These are phyloP conservation scores for Lochmaea capreae DNA, from an alignment of 2,888 invertebrate species.

Conservation along the genomic window DNA sequence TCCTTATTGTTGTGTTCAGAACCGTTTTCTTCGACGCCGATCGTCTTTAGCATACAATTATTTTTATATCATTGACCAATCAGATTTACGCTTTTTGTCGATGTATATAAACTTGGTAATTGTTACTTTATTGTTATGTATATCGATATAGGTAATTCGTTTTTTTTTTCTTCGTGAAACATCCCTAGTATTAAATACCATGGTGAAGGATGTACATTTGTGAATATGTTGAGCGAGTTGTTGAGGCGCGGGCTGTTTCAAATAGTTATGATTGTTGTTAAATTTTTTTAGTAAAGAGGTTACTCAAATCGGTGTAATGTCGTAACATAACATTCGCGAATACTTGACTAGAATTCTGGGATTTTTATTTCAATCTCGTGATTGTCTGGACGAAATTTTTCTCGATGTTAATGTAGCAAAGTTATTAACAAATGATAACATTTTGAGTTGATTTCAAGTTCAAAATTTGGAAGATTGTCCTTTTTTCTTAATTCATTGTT, in stretches of 20 bases:
- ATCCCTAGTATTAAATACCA: constrained; percentile 62
- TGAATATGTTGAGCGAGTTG: constrained; percentile 62
- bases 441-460: no score
- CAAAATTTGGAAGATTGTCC: no score
- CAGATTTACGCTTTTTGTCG: constrained; percentile 66
- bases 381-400: no score
- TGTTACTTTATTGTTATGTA: constrained; percentile 64
- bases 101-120: constrained; percentile 66
- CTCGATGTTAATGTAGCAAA: no score
- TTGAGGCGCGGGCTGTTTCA: constrained; percentile 52
- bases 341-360: no score
- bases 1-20: constrained; percentile 45
- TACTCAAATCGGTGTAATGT: neutral
- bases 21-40: constrained; percentile 43
- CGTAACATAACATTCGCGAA: no score
- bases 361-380: no score
- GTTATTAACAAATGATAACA: no score
- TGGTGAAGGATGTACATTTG: constrained; percentile 67
- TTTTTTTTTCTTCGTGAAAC: constrained; percentile 55
- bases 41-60: constrained; percentile 61
- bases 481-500: no score
- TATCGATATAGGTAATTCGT: constrained; percentile 57
- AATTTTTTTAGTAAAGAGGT: constrained; percentile 26
- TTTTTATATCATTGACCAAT: constrained; percentile 68
- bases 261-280: constrained; percentile 39